Evolutionary conservation across 2,797 vertebrate species (phyloP).

Genomic region (Phoeniculus purpureus): DNA sequence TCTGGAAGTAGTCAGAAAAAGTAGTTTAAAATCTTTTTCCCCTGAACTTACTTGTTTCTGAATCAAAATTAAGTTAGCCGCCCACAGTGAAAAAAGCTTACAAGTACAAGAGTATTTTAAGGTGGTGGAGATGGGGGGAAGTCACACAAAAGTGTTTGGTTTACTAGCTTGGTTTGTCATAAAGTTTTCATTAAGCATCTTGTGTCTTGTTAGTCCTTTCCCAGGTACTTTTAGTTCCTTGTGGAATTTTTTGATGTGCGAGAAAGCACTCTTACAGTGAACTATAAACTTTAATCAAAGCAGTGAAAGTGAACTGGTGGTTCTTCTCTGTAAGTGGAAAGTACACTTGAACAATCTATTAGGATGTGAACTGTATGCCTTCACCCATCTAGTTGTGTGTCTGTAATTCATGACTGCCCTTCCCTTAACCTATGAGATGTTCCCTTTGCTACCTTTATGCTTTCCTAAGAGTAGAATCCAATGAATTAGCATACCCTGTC

Average conservation of each 20-base stretch:
- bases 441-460: neutral
- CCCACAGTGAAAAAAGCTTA: neutral
- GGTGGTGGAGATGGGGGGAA: accelerated
- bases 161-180: neutral
- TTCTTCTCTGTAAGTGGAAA: neutral
- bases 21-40: too few relatives aligned
- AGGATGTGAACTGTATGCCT: neutral
- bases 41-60: neutral
- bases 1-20: neutral
- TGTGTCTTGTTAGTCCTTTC: neutral
- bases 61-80: neutral
- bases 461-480: neutral
- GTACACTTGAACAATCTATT: neutral
- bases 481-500: neutral
- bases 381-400: neutral
- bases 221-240: neutral
- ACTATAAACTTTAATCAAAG: neutral
- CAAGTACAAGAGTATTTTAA: neutral
- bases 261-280: neutral
- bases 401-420: neutral
- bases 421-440: neutral
- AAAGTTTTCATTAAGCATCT: neutral
- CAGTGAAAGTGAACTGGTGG: neutral
- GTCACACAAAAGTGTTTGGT: neutral
- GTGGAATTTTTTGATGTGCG: neutral